Conservation (phyloP, 1,140 invertebrate species). For the Octopus sinensis region DNA sequence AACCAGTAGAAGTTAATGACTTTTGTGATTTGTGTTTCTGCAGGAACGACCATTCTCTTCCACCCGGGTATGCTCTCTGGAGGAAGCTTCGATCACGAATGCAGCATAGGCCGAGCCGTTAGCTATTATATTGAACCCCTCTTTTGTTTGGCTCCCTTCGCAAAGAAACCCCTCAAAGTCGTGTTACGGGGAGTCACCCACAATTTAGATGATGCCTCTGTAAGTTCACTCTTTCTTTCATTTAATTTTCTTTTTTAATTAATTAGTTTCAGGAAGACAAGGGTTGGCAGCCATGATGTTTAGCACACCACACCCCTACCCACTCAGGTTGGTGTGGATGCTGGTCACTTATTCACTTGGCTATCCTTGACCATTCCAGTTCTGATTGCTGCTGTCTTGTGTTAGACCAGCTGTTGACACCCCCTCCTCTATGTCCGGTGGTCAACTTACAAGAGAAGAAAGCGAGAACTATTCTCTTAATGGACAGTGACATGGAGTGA, state of each 20-base stretch:
- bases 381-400: too few species aligned
- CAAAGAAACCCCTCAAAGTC: slow-evolving; percentile 81
- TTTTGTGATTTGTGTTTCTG: slow-evolving; percentile 23
- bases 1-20: background rate
- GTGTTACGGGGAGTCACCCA: slow-evolving; percentile 87
- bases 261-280: too few species aligned
- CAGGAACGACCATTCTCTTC: slow-evolving; percentile 77
- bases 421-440: too few species aligned
- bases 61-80: slow-evolving; percentile 86
- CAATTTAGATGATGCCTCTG: slow-evolving; percentile 64
- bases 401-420: too few species aligned
- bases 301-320: too few species aligned
- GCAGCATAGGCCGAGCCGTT: slow-evolving; percentile 76
- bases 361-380: too few species aligned
- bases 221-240: slow-evolving; percentile 37
- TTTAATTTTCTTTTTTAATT: background rate
- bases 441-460: too few species aligned
- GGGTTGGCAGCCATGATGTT: too few species aligned
- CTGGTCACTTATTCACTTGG: too few species aligned
- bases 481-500: too few species aligned
- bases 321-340: too few species aligned
- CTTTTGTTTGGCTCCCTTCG: slow-evolving; percentile 88
- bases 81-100: slow-evolving; percentile 83
- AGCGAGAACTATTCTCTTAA: too few species aligned
- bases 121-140: slow-evolving; percentile 90